These are phyloP conservation scores for Callocephalon fimbriatum DNA, from an alignment of 2,113 vertebrate genomes.

Conservation along the genomic window DNA sequence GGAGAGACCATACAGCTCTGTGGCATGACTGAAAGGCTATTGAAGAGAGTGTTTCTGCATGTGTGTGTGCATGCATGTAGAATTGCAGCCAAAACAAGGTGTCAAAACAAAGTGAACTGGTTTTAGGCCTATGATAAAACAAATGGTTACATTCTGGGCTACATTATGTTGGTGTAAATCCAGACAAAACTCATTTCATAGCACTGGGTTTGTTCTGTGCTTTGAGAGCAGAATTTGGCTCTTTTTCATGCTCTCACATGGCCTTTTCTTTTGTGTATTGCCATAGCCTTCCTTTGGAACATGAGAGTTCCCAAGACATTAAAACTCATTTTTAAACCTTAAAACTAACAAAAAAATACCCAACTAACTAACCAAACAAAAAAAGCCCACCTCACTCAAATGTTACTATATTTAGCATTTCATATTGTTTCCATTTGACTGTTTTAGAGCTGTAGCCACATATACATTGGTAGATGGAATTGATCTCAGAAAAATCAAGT, in stretches of 20 bases:
- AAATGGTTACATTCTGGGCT: neutral
- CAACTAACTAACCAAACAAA: neutral
- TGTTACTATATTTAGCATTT: neutral
- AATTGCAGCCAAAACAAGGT: neutral
- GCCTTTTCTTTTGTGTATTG: neutral
- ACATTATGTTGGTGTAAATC: neutral
- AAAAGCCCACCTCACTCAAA: neutral
- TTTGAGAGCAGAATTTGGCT: neutral
- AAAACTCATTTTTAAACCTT: neutral
- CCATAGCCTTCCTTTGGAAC: neutral
- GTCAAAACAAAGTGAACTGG: neutral
- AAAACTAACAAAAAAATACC: neutral
- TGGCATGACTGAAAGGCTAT: neutral
- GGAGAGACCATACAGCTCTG: neutral
- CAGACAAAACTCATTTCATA: neutral
- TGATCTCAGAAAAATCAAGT: neutral
- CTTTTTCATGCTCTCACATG: neutral
- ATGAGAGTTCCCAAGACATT: neutral
- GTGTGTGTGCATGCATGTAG: neutral
- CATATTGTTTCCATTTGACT: neutral
- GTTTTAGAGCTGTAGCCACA: neutral
- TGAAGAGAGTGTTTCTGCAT: neutral
- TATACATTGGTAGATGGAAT: neutral
- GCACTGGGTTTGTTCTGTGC: neutral
- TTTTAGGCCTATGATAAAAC: neutral